Evolutionary conservation across 2,113 vertebrate species (phyloP), one percentile per base, ranked within the genome.

Genomic region (Anguilla japonica): DNA sequence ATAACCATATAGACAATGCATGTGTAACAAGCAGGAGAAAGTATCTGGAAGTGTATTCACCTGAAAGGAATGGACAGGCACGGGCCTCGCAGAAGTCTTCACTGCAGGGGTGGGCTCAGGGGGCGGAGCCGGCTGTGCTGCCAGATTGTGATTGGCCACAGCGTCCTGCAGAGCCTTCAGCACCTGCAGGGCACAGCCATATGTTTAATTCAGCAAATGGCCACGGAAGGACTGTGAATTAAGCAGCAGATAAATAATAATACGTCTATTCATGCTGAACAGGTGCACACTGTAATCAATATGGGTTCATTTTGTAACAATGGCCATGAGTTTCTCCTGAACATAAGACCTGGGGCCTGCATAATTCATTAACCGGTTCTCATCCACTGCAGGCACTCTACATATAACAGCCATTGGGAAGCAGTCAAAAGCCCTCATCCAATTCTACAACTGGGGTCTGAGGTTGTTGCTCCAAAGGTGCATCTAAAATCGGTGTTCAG

Each of bases 101-200:
- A 84, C 87, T 78, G 88, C n/a, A 0, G 56, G 88, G 0, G 91
- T 67, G 0, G 91, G 46, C 0, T 89, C 78, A 0, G 89, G 91
- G 50, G 89, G 89, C 0, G 92, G 87, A 18, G 6, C 92, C 40
- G 94, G 90, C 88, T 96, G 96, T 84, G 92, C 91, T 0, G 91
- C 94, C 91, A 97, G 92, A 87, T 96, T 96, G 93, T 97, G 96
- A 91, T 92, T 96, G 5, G 91, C 90, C 89, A 96, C 95, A 0
- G 86, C 96, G 79, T 97, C 96, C 91, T 97, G 96, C 60, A 97
- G 93, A 0, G 96, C 96, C 91, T 95, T 95, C 82, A 97, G 91
- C 81, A 97, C 97, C 97, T 97, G 90, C 0, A 88, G 39, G 50
- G 41, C 40, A 34, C 26, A 34, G 11, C 71, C 26, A 13, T 7